Evolutionary conservation across 2,888 invertebrate species (phyloP).

Genomic region (Biston stratarius): DNA sequence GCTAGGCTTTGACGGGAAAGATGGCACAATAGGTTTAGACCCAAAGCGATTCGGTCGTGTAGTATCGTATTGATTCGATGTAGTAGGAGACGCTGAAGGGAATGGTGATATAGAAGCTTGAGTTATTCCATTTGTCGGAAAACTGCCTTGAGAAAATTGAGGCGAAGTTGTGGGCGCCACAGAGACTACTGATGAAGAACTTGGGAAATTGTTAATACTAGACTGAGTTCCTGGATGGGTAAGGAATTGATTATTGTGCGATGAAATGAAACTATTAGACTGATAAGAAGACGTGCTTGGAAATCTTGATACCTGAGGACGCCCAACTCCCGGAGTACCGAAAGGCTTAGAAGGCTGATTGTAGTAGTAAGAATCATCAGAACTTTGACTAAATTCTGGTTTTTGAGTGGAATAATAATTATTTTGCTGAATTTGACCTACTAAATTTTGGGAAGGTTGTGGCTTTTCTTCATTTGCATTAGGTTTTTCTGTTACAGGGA

Average conservation of each 20-base stretch:
- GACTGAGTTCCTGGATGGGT: constrained; percentile 39
- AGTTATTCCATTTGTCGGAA: constrained; percentile 57
- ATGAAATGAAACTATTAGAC: constrained; percentile 50
- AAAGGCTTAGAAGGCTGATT: constrained; percentile 67
- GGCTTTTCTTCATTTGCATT: constrained; percentile 5
- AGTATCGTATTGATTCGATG: constrained; percentile 38
- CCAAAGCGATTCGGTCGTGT: constrained; percentile 42
- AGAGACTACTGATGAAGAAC: constrained; percentile 44
- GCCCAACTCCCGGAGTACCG: constrained; percentile 43
- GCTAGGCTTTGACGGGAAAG: constrained; percentile 27
- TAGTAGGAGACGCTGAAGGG: constrained; percentile 54
- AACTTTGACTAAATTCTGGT: constrained; percentile 51
- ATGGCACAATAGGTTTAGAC: constrained; percentile 37
- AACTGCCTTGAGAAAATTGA: constrained; percentile 29
- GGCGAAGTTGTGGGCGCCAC: constrained; percentile 42
- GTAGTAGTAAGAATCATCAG: constrained; percentile 68
- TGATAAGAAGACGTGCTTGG: constrained; percentile 57
- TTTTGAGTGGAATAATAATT: constrained; percentile 39
- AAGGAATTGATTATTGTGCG: constrained; percentile 30
- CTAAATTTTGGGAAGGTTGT: constrained; percentile 25
- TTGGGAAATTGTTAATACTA: constrained; percentile 45
- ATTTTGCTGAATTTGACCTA: constrained; percentile 38
- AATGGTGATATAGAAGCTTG: constrained; percentile 68
- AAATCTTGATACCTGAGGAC: constrained; percentile 50
- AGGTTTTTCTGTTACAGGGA: constrained; percentile 16